Percentiles rank a stretch among this genome's conserved stretches.
phyloP scores from a whole-genome alignment of 2,113 vertebrate genomes.

The Sula dactylatra region DNA sequence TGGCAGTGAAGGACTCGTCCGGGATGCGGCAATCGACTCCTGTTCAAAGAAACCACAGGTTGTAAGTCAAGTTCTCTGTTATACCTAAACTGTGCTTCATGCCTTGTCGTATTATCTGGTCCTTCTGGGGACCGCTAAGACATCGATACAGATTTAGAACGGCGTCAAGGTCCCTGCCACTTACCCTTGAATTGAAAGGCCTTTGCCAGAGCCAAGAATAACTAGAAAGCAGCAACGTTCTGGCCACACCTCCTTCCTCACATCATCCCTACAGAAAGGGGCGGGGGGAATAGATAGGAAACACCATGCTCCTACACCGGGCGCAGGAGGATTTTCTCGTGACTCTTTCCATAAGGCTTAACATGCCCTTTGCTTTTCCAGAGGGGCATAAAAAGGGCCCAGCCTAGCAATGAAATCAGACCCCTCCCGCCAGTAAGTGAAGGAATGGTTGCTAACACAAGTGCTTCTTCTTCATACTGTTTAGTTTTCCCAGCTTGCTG shows the following conservation, averaged over 20 bases:
- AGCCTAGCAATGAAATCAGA: background rate
- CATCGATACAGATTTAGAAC: background rate
- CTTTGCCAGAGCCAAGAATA: constrained; percentile 60
- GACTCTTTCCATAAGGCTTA: background rate
- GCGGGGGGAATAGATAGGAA: background rate
- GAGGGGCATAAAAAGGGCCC: background rate
- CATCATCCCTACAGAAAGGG: background rate
- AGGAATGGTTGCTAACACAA: background rate
- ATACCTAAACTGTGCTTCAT: background rate
- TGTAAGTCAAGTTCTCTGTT: background rate
- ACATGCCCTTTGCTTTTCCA: background rate
- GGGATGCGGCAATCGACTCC: background rate
- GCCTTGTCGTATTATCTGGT: background rate
- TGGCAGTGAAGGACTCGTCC: background rate
- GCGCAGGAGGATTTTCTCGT: background rate
- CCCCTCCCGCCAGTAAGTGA: background rate
- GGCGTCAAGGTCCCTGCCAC: background rate
- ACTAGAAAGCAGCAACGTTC: constrained; percentile 45
- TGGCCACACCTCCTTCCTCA: constrained; percentile 31
- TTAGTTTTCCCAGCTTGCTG: background rate
- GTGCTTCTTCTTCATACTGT: background rate
- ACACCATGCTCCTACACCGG: background rate
- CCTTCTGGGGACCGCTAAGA: background rate
- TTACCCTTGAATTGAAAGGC: constrained; percentile 39
- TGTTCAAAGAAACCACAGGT: background rate